phyloP scores from a whole-genome alignment of 2,797 vertebrate genomes.

The Pelobates cultripes region DNA sequence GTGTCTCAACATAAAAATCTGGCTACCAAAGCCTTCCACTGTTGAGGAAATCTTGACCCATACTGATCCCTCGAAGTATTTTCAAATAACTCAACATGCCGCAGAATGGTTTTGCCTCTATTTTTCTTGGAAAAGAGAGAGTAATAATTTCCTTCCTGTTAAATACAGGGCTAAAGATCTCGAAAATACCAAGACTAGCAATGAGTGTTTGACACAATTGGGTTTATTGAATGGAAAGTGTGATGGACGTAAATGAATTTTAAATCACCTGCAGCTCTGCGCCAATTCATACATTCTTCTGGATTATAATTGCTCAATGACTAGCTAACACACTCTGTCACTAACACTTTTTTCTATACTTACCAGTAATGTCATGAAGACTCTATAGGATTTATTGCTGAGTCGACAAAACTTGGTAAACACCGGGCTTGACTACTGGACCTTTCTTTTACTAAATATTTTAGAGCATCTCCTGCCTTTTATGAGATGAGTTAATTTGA shows the following conservation, averaged over 20 bases:
- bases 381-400: constrained; percentile 38
- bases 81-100: constrained; percentile 44
- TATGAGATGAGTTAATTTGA: too few species aligned
- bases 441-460: neutral
- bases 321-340: constrained; percentile 42
- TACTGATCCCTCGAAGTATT: constrained; percentile 35
- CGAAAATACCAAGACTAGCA: constrained; percentile 33
- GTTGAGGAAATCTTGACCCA: constrained; percentile 22
- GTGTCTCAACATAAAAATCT: constrained; percentile 29
- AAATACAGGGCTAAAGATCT: constrained; percentile 44
- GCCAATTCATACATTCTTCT: constrained; percentile 48
- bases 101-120: constrained; percentile 44
- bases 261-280: constrained; percentile 36
- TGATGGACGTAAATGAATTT: constrained; percentile 47
- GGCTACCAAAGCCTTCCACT: constrained; percentile 27
- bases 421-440: neutral
- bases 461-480: neutral
- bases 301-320: constrained; percentile 47
- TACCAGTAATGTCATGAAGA: constrained; percentile 37
- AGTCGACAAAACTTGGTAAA: constrained; percentile 28
- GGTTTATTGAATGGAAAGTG: constrained; percentile 52
- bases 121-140: constrained; percentile 47
- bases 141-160: constrained; percentile 48
- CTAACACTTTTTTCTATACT: constrained; percentile 34
- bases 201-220: constrained; percentile 44